A percentile compares a stretch with the other conserved stretches of the same genome.
Conservation (phyloP, 2,113 vertebrate genomes). For the Carassius carassius region DNA sequence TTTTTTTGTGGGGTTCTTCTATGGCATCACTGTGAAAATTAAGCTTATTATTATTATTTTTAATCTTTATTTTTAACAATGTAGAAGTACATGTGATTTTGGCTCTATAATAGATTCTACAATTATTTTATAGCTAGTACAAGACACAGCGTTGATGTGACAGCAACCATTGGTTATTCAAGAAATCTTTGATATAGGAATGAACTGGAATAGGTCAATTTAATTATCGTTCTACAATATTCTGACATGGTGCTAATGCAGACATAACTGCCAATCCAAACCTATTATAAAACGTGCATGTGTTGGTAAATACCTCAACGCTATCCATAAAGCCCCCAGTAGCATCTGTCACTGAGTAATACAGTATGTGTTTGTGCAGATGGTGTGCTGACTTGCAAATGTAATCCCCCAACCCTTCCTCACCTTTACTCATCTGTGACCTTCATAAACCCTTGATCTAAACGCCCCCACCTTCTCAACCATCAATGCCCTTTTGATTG, state of each 20-base stretch:
- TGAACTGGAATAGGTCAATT: not conserved
- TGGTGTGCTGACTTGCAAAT: slow-evolving; percentile 11
- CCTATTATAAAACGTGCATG: slow-evolving; percentile 15
- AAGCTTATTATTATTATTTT: too few relatives aligned
- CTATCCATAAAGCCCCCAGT: not conserved
- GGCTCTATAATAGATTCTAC: not conserved
- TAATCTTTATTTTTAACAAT: too few relatives aligned
- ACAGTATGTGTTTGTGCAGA: not conserved
- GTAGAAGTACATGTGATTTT: not conserved
- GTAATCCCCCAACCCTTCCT: slow-evolving; percentile 28
- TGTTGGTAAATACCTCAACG: slow-evolving; percentile 40
- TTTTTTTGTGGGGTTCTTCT: not conserved
- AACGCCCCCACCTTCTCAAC: not conserved
- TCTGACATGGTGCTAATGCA: not conserved
- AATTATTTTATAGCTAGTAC: not conserved
- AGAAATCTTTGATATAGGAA: not conserved
- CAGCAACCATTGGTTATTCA: not conserved
- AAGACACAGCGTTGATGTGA: not conserved
- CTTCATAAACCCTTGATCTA: slow-evolving; percentile 28
- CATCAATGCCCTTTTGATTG: slow-evolving; percentile 2
- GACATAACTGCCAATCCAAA: slow-evolving; percentile 1
- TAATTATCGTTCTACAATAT: not conserved
- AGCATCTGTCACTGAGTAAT: slow-evolving; percentile 30
- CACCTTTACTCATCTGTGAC: slow-evolving; percentile 26
- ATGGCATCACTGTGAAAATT: too few relatives aligned